Conservation (phyloP, 2,888 invertebrate genomes). For the Amphipoea lucens region DNA sequence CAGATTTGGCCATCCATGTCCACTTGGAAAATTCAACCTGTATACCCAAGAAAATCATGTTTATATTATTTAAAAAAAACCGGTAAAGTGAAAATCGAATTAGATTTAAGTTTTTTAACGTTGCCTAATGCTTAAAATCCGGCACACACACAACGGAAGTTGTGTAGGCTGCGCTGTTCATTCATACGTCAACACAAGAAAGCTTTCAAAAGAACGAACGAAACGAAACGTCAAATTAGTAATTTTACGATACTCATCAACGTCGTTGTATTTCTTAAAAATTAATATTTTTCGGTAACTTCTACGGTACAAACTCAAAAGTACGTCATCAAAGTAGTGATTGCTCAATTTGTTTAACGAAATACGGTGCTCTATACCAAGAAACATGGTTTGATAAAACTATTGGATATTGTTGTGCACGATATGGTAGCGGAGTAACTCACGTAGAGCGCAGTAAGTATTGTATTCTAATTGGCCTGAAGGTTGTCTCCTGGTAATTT, state of each 20-base stretch:
- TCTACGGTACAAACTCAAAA: constrained; percentile 17
- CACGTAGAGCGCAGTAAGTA: constrained; percentile 61
- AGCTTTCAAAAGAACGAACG: constrained; percentile 19
- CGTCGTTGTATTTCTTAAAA: constrained; percentile 35
- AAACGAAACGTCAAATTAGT: constrained; percentile 35
- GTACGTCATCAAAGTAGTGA: constrained; percentile 16
- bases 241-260: constrained; percentile 32
- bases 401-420: constrained; percentile 29
- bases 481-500: constrained; percentile 57
- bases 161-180: neutral
- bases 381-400: constrained; percentile 27
- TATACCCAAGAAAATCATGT: too few species aligned
- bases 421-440: constrained; percentile 45
- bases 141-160: neutral
- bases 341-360: constrained; percentile 55
- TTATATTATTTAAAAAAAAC: too few species aligned
- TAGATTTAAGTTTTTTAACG: too few species aligned
- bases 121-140: too few species aligned
- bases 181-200: constrained; percentile 6
- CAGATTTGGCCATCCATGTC: too few species aligned
- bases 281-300: neutral
- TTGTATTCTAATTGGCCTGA: constrained; percentile 68
- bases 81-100: too few species aligned
- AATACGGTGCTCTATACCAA: constrained; percentile 40
- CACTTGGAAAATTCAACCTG: too few species aligned